A percentile compares a stretch with the other conserved stretches of the same genome.
Conservation (phyloP, 2,888 invertebrate genomes). For the Notodonta dromedarius region DNA sequence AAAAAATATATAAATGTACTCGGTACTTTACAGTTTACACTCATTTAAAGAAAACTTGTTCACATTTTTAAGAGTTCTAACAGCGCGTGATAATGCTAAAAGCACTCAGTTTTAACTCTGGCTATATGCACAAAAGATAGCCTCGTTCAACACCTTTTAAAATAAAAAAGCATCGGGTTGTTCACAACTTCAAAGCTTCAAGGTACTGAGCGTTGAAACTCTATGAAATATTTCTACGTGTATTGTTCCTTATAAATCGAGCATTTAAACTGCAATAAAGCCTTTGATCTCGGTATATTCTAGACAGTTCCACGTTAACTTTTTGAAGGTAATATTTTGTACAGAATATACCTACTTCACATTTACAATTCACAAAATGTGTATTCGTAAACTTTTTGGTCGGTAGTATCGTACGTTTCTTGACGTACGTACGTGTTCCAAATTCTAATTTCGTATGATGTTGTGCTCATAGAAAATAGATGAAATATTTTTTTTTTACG, state of each 20-base stretch:
- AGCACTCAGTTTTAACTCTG: not conserved
- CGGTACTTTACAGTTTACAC: not conserved
- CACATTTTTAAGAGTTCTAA: not conserved
- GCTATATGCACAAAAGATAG: conserved; percentile 4
- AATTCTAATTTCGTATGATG: conserved; percentile 19
- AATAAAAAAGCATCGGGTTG: not conserved
- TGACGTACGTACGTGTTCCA: conserved; percentile 23
- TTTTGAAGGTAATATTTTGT: not conserved
- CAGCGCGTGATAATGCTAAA: not conserved
- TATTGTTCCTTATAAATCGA: not conserved
- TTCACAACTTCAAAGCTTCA: not conserved
- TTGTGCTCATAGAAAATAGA: not conserved
- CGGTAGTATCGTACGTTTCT: conserved; percentile 17
- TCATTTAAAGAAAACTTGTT: not conserved
- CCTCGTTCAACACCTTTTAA: not conserved
- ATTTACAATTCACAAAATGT: conserved; percentile 15
- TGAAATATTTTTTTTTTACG: not conserved
- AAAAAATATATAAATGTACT: not conserved
- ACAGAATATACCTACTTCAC: not conserved
- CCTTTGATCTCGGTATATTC: not conserved
- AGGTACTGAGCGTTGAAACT: not conserved
- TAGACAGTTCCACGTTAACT: not conserved
- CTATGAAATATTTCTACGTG: conserved; percentile 1
- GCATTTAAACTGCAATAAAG: conserved; percentile 5
- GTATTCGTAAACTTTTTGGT: conserved; percentile 24